Base-by-base conservation (phyloP, 1,140 invertebrate genomes). In the Portunus trituberculatus region DNA sequence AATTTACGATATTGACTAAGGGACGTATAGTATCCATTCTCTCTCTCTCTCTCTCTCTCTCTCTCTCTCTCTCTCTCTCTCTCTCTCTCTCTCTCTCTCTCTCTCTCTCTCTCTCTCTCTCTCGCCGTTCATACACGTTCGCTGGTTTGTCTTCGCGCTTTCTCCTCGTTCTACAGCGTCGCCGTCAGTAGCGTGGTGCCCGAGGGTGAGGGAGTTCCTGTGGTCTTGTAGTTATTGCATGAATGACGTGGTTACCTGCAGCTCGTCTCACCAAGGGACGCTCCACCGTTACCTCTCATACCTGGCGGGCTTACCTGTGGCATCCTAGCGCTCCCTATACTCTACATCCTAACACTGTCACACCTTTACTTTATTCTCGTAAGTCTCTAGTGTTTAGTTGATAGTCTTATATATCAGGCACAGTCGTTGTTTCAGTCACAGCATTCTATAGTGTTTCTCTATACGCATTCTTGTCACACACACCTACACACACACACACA, bases 401-500 rank as follows among this genome's bases (percentile, higher is more conserved):
- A 59, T 10, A 16, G 0, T 20, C 52, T 20, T 16, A 59, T 59
- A 59, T 1, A 59, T 39, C 39, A 39, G 1, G 6, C 39, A 6
- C 6, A 39, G 39, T 39, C 39, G 1, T 39, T 39, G 39, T 39
- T 39, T 39, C 52, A 59, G 20, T 59, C 20, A 59, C 8, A 59
- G 1, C 52, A 59, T 59, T 20, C 8, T 0, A 59, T 59, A 1
- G 1, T 16, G 12, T 20, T 20, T 59, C 52, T 20, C 52, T 92
- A n/a, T 92, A 83, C 28, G 84, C 39, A 83, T 46, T 14, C 82
- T 20, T 20, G 32, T 39, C 39, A 92, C 82, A 92, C 82, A 32
- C 82, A 83, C 45, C 39, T 45, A 92, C 82, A 92, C 32, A 83
- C 45, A 92, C 82, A 32, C 82, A 83, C 45, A 92, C 82, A 92